A percentile compares a stretch with the other conserved stretches of the same genome.
phyloP scores from a whole-genome alignment of 2,113 vertebrate species.

The Myrmecophaga tridactyla region DNA sequence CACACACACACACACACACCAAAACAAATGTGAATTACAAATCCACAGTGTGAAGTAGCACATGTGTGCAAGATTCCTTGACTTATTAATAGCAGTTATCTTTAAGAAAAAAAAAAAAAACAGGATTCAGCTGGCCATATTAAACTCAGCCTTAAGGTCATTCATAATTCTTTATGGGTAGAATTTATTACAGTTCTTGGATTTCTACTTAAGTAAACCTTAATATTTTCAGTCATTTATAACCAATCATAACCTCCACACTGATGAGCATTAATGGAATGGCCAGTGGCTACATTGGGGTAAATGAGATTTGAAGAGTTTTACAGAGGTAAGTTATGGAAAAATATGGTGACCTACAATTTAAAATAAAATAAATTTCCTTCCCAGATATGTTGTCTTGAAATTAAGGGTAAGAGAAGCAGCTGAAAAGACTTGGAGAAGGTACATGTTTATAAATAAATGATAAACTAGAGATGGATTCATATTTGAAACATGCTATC shows the following conservation, averaged over 20 bases:
- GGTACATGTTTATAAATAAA: not conserved
- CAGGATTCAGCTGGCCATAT: not conserved
- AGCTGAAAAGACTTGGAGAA: not conserved
- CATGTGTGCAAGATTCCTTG: not conserved
- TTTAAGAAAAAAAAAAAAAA: not conserved
- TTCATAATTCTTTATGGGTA: not conserved
- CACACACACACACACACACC: not conserved
- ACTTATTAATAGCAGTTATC: not conserved
- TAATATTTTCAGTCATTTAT: constrained; percentile 38
- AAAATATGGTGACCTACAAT: not conserved
- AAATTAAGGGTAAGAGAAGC: not conserved
- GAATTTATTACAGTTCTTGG: not conserved
- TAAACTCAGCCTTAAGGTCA: not conserved
- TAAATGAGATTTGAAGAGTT: not conserved
- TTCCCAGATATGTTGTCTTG: not conserved
- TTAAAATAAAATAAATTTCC: not conserved
- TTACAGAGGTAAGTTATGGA: not conserved
- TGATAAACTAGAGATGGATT: not conserved
- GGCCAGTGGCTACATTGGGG: not conserved
- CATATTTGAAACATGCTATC: not conserved
- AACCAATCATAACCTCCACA: constrained; percentile 39
- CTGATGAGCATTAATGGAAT: constrained; percentile 33
- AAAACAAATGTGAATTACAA: not conserved
- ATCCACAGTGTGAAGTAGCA: not conserved
- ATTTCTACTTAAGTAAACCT: constrained; percentile 20